Evolutionary conservation across 2,888 invertebrate species (phyloP), one percentile per base, ranked within the genome.

Genomic region (Leucoma salicis): DNA sequence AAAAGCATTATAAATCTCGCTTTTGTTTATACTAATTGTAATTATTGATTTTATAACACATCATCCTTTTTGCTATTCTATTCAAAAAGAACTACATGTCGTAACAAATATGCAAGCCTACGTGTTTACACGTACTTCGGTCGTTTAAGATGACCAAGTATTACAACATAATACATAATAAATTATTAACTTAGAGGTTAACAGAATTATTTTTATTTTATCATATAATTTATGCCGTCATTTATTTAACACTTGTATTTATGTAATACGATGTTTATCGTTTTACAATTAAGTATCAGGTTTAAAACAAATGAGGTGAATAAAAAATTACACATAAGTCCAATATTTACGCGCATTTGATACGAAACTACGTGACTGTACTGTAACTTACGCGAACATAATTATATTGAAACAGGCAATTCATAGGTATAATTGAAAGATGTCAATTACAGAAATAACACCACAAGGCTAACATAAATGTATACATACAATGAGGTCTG

Each of bases 401-500:
- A 8, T 1, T 21, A 21, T 5, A 21, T 21, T 8, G 3, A 21
- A 2, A 21, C 21, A 21, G 8, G 1, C 32, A 33, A 33, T 36
- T 7, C 16, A 35, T 29, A 35, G 42, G 40, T 13, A 36, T 45
- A 49, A 59, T 58, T 45, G 49, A 55, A 47, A 52, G 49, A 63
- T 57, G 54, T 52, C 68, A 65, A 68, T 70, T 68, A 69, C 57
- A 70, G 64, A 68, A 69, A 70, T 65, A 63, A 63, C 63, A 57
- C 52, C 38, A 42, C 62, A 72, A 82, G 78, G 83, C 57, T 70
- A 54, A 47, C 65, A 64, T 70, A 81, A 79, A 82, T 80, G 78
- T 82, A 79, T 82, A 80, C 76, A 69, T 53, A 66, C 58, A 64
- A 78, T 84, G 83, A 84, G 82, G 83, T 66, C 78, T 51, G 72